phyloP scores from a whole-genome alignment of 2,888 invertebrate species.

The Microplitis deprimator region DNA sequence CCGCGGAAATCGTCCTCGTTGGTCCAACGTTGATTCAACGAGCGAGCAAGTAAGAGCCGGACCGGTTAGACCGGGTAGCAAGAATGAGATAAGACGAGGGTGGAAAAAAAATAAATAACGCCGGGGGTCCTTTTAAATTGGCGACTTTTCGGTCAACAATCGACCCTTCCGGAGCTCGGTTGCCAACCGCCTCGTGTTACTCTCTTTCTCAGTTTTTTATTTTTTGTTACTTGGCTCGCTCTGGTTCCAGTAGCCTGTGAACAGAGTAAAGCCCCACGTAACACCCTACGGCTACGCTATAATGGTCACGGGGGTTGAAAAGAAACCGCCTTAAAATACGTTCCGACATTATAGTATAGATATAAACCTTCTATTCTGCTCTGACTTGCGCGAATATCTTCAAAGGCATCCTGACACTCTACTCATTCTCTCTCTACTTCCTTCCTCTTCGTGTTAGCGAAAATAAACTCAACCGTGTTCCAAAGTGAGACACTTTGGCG shows the following conservation, averaged over 20 bases:
- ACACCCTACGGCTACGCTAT: slow-evolving; percentile 54
- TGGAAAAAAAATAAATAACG: slow-evolving; percentile 41
- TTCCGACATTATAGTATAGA: slow-evolving; percentile 30
- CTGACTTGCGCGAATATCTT: slow-evolving; percentile 50
- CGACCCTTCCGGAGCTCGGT: slow-evolving; percentile 68
- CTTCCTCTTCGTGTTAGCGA: slow-evolving; percentile 28
- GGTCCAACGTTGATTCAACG: background rate
- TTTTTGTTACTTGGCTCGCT: slow-evolving; percentile 28
- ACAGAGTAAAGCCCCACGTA: slow-evolving; percentile 29
- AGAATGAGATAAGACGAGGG: slow-evolving; percentile 24
- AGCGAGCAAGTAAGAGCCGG: slow-evolving; percentile 5
- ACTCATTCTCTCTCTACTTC: slow-evolving; percentile 6
- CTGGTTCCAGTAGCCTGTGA: slow-evolving; percentile 31
- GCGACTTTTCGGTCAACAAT: slow-evolving; percentile 72
- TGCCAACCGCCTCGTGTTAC: slow-evolving; percentile 46
- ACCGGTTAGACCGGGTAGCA: slow-evolving; percentile 19
- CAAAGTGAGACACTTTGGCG: background rate
- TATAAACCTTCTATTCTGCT: slow-evolving; percentile 37
- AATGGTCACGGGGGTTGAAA: slow-evolving; percentile 53
- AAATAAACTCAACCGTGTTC: slow-evolving; percentile 17
- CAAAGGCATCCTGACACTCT: slow-evolving; percentile 45
- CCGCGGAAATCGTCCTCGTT: slow-evolving; percentile 11
- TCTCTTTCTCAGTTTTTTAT: slow-evolving; percentile 27
- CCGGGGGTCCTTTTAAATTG: slow-evolving; percentile 69
- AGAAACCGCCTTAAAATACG: slow-evolving; percentile 43